A percentile compares a stretch with the other conserved stretches of the same genome.
Conservation (phyloP, 35 echinoderm and acorn worm species). For the Amphiura filiformis region DNA sequence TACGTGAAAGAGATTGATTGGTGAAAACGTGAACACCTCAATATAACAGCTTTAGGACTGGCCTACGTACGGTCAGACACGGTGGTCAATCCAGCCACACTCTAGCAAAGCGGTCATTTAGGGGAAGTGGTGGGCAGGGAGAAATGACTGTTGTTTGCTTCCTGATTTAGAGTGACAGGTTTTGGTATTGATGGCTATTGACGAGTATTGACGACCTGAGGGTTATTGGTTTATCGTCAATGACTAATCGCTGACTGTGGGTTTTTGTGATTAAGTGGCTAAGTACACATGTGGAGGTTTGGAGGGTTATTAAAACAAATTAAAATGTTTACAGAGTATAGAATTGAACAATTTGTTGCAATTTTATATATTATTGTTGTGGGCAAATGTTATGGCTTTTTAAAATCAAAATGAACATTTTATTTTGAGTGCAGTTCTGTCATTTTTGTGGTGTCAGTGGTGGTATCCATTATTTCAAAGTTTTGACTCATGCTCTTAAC, state of each 20-base stretch:
- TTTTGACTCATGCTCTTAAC: no score
- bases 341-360: not conserved
- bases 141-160: not conserved
- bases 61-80: not conserved
- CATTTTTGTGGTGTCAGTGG: no score
- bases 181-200: not conserved
- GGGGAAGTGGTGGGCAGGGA: not conserved
- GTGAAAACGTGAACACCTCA: not conserved
- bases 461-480: no score
- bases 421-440: no score
- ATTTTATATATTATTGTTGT: no score
- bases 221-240: not conserved
- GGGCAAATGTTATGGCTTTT: no score
- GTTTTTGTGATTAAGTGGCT: not conserved
- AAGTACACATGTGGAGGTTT: not conserved
- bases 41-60: not conserved
- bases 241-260: not conserved
- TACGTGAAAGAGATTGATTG: constrained; percentile 11
- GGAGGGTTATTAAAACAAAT: constrained; percentile 6
- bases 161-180: constrained; percentile 6
- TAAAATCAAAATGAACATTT: no score
- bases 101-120: not conserved
- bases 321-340: not conserved
- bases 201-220: not conserved
- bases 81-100: not conserved